Percentiles rank a stretch among this genome's conserved stretches.
These are phyloP conservation scores for Dynastes maya DNA, from an alignment of 2,888 invertebrate genomes.

Conservation along the genomic window DNA sequence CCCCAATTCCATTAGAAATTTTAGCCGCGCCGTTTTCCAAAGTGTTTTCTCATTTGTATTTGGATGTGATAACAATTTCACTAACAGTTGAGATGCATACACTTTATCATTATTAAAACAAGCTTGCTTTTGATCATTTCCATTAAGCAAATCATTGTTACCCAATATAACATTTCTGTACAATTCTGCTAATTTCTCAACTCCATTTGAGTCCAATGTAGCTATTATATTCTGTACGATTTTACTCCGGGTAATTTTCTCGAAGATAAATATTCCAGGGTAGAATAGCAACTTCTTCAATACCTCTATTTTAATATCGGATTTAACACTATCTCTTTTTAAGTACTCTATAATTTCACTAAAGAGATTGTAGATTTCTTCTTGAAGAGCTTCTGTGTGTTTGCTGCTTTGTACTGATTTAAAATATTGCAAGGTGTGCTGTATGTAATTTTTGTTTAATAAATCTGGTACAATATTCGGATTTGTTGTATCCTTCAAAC, in stretches of 20 bases:
- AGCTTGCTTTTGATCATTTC: slow-evolving; percentile 70
- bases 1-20: slow-evolving; percentile 77
- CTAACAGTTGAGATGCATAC: slow-evolving; percentile 77
- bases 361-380: slow-evolving; percentile 74
- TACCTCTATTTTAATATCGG: slow-evolving; percentile 74
- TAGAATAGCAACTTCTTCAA: slow-evolving; percentile 78
- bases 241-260: slow-evolving; percentile 80
- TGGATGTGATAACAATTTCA: slow-evolving; percentile 69
- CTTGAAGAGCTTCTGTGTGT: slow-evolving; percentile 74
- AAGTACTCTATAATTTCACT: slow-evolving; percentile 72
- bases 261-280: slow-evolving; percentile 83
- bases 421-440: slow-evolving; percentile 77
- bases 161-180: slow-evolving; percentile 77
- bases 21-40: slow-evolving; percentile 79
- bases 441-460: slow-evolving; percentile 78
- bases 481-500: slow-evolving; percentile 71
- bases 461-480: slow-evolving; percentile 74
- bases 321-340: slow-evolving; percentile 71
- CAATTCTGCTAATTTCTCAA: slow-evolving; percentile 76
- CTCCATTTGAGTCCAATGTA: slow-evolving; percentile 75
- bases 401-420: slow-evolving; percentile 75
- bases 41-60: slow-evolving; percentile 72
- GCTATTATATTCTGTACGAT: slow-evolving; percentile 78
- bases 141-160: slow-evolving; percentile 71
- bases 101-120: slow-evolving; percentile 82